Conservation (phyloP, 2,888 invertebrate genomes). For the Blastobasis adustella region DNA sequence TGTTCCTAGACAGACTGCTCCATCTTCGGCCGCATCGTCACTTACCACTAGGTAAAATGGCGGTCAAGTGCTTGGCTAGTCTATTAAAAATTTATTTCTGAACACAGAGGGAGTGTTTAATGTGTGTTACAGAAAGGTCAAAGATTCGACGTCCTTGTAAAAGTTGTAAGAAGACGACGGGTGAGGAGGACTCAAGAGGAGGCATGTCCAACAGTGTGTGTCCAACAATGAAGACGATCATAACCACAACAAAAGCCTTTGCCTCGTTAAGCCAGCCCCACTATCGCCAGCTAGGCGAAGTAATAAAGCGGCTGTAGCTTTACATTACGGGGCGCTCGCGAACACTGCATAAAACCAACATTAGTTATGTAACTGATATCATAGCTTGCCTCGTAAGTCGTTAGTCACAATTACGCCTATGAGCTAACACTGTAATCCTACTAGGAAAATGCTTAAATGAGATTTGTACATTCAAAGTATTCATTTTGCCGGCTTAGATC, state of each 20-base stretch:
- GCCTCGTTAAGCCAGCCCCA: slow-evolving; percentile 12
- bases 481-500: not conserved
- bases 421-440: slow-evolving; percentile 6
- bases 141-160: no score
- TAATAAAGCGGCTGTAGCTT: slow-evolving; percentile 41
- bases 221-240: no score
- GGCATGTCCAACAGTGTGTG: no score
- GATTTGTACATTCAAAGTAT: not conserved
- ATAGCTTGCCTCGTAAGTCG: slow-evolving; percentile 22
- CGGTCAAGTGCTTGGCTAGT: no score
- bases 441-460: not conserved
- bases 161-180: no score
- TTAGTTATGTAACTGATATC: slow-evolving; percentile 34
- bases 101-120: no score
- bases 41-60: no score
- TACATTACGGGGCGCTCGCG: slow-evolving; percentile 36
- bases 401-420: slow-evolving; percentile 15
- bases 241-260: slow-evolving; percentile 3
- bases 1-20: no score
- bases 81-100: no score
- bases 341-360: slow-evolving; percentile 35
- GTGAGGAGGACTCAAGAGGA: no score
- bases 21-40: no score
- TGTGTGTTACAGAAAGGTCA: no score
- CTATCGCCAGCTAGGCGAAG: slow-evolving; percentile 23